Evolutionary conservation across 1,140 invertebrate genomes (phyloP), one percentile per base, ranked within the genome.

Genomic region (Brachionus rotundiformis): DNA sequence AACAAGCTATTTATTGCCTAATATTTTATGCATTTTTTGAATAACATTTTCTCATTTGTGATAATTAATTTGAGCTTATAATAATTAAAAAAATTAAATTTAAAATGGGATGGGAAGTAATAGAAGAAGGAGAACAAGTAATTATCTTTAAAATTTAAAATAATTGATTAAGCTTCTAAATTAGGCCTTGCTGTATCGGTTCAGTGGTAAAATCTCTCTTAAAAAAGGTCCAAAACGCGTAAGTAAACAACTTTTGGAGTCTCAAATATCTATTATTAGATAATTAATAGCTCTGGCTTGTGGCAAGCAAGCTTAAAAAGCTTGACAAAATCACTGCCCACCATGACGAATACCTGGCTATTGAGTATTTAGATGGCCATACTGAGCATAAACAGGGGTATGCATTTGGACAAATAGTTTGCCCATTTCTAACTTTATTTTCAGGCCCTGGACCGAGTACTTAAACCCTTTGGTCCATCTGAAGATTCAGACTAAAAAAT

Each of bases 311-410:
- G 47, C 6, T 79, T 23, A 79, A 79, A 79, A 19, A 39, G 11
- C 47, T 79, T 36, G 47, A 54, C 54, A 79, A 79, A 39, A 59
- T 59, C 44, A 54, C 59, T 2, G 76, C 76, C 19, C 76, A 79
- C 31, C 47, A 79, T n/a, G 27, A 79, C 13, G 76, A 86, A 31
- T 87, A 85, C 82, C 83, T 86, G 10, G 49, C 82, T 25, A 83
- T 87, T 7, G 68, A 80, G 10, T 85, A 85, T 76, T 84, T 83
- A 65, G 83, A 86, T 85, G 86, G 86, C 3, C 49, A 71, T 31
- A 82, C 83, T n/a, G 84, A 87, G 33, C 85, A 87, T 54, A 81
- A 83, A n/a, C 84, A 84, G 77, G 86, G 86, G 86, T 87, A 82
- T 79, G 81, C 77, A 75, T 13, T 11, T 82, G 7, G 16, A 25